Conservation (phyloP, 2,888 invertebrate species). For the Cosmopolites sordidus region DNA sequence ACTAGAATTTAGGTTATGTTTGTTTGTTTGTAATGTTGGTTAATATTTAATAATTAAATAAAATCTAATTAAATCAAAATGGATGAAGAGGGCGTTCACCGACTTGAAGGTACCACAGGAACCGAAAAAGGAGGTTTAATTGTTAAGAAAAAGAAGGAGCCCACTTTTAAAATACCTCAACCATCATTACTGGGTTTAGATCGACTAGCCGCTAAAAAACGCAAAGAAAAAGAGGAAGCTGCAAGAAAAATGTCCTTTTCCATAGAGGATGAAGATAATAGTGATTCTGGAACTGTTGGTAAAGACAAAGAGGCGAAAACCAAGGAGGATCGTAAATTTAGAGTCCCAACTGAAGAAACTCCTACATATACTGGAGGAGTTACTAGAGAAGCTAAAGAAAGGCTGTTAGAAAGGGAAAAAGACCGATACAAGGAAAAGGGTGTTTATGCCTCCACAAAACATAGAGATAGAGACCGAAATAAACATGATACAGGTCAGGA, state of each 20-base stretch:
- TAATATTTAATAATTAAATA: background rate
- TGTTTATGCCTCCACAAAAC: constrained; percentile 64
- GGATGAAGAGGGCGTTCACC: constrained; percentile 59
- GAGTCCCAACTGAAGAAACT: constrained; percentile 79
- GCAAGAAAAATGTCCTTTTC: constrained; percentile 63
- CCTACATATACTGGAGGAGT: constrained; percentile 94
- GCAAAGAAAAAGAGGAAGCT: constrained; percentile 57
- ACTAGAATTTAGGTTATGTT: background rate
- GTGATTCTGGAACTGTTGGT: constrained; percentile 42
- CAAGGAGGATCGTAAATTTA: constrained; percentile 59
- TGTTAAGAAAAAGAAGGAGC: constrained; percentile 57
- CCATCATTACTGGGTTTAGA: constrained; percentile 79
- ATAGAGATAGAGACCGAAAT: constrained; percentile 33
- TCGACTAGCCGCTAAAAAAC: constrained; percentile 74
- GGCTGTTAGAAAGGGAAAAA: constrained; percentile 62
- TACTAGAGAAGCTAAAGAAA: constrained; percentile 69
- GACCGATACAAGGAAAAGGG: constrained; percentile 63
- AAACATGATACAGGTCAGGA: constrained; percentile 40
- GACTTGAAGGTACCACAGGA: constrained; percentile 62
- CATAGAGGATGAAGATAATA: constrained; percentile 41
- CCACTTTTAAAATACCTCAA: constrained; percentile 72
- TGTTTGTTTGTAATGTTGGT: background rate
- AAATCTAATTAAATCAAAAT: constrained; percentile 4
- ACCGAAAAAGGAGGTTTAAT: constrained; percentile 65
- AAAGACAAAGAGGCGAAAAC: constrained; percentile 25